Conservation (phyloP, 2,888 invertebrate species). For the Agrotis ipsilon region DNA sequence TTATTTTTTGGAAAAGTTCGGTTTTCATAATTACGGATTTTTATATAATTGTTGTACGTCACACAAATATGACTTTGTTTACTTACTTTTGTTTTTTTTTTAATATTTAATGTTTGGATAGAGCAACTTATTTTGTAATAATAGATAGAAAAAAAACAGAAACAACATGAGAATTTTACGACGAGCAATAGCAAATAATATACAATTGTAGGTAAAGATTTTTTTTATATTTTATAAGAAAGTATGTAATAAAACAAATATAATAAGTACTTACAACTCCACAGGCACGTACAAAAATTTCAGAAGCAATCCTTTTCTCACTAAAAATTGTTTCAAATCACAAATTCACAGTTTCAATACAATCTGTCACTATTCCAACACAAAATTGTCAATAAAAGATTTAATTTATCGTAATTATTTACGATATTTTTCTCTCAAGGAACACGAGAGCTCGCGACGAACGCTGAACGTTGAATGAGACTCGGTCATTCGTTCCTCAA, state of each 20-base stretch:
- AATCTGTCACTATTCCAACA: conserved; percentile 25
- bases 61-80: no score
- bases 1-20: neutral
- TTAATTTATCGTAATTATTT: conserved; percentile 23
- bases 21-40: neutral
- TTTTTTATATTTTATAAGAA: no score
- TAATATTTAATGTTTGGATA: no score
- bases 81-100: no score
- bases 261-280: conserved; percentile 20
- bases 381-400: conserved; percentile 24
- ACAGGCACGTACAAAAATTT: neutral
- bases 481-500: conserved; percentile 48
- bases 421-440: neutral
- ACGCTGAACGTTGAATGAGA: conserved; percentile 50
- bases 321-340: conserved; percentile 25
- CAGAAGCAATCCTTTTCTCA: conserved; percentile 47
- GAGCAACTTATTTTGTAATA: no score
- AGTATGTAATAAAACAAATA: neutral
- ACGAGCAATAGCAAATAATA: no score
- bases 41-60: no score
- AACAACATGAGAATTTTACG: no score
- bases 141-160: no score
- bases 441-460: conserved; percentile 10
- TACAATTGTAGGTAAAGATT: no score
- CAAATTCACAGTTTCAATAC: conserved; percentile 31